Percentiles rank a stretch among this genome's conserved stretches.
These are phyloP conservation scores for Ondatra zibethicus DNA, from an alignment of 2,113 vertebrate genomes.

Conservation along the genomic window DNA sequence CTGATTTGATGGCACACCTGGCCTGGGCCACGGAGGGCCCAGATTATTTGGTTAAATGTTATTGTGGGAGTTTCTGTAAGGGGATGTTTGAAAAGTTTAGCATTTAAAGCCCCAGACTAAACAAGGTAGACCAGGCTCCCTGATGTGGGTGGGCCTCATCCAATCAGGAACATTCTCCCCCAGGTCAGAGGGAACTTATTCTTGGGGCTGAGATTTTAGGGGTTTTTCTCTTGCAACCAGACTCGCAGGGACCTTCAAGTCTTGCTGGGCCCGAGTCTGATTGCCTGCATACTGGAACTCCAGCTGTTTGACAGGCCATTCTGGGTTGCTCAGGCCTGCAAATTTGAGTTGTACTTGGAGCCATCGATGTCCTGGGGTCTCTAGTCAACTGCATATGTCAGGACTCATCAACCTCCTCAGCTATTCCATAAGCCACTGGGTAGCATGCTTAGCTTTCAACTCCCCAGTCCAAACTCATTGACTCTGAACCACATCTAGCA, in stretches of 20 bases:
- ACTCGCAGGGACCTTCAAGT: background rate
- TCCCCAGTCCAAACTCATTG: background rate
- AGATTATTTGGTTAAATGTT: background rate
- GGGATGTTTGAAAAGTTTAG: background rate
- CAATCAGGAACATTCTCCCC: background rate
- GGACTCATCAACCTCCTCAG: background rate
- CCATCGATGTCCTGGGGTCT: background rate
- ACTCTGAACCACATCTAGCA: too few species aligned
- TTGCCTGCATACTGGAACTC: too few species aligned
- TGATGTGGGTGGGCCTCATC: too few species aligned
- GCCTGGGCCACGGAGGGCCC: too few species aligned
- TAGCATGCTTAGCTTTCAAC: too few species aligned
- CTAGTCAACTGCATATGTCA: too few species aligned
- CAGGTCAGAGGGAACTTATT: background rate
- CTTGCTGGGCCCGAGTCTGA: background rate
- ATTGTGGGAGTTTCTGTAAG: background rate
- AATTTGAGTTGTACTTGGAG: background rate
- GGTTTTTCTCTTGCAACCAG: background rate
- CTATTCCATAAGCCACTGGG: too few species aligned
- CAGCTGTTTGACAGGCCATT: rapidly evolving
- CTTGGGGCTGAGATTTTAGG: background rate
- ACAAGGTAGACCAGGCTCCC: background rate
- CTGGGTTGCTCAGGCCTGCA: background rate
- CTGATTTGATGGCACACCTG: background rate
- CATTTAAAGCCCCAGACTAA: background rate